Evolutionary conservation across 2,797 vertebrate species (phyloP).

Genomic region (Hephaestus fuliginosus): DNA sequence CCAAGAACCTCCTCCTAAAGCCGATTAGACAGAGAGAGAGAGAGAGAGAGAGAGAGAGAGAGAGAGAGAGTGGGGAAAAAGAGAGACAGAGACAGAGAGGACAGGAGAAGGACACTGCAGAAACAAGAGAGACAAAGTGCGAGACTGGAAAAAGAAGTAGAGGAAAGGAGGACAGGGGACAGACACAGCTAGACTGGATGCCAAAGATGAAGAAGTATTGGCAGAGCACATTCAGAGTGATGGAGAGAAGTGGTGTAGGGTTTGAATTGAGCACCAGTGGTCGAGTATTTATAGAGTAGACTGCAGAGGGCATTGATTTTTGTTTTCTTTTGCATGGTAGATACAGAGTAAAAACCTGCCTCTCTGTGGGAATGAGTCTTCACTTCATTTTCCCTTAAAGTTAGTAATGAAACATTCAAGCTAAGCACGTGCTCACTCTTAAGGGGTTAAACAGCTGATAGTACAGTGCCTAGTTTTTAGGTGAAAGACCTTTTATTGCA

Average conservation of each 20-base stretch:
- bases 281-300: neutral
- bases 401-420: too few species aligned
- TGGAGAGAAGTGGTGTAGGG: neutral
- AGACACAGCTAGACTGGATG: neutral
- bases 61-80: neutral
- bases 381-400: neutral
- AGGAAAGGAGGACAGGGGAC: neutral
- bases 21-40: conserved; percentile 33
- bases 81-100: conserved; percentile 23
- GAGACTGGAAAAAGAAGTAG: neutral
- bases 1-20: conserved; percentile 29
- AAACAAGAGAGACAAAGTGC: neutral
- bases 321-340: neutral
- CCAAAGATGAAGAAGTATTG: neutral
- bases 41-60: neutral
- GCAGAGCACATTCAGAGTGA: neutral
- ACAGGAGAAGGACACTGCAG: conserved; percentile 39
- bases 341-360: neutral
- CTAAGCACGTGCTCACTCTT: too few species aligned
- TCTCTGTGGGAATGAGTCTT: neutral
- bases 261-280: neutral
- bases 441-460: too few species aligned
- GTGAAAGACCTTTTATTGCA: neutral
- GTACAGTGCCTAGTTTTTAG: neutral
- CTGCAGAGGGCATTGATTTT: too few species aligned